Percentiles rank a stretch among this genome's conserved stretches.
phyloP scores from a whole-genome alignment of 1,140 invertebrate species.

The Planococcus citri region DNA sequence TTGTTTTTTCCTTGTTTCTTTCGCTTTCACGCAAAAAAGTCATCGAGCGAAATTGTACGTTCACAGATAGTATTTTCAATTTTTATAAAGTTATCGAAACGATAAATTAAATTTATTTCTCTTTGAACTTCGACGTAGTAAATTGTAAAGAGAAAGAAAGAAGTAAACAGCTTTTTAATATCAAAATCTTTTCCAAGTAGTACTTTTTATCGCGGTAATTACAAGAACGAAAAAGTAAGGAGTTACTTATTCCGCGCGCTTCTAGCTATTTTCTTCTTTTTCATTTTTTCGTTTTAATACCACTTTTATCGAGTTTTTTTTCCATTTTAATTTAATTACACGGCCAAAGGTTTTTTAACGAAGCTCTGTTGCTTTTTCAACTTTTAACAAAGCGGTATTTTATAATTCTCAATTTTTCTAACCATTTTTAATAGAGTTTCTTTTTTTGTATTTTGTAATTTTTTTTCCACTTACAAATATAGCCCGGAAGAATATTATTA shows the following conservation, averaged over 20 bases:
- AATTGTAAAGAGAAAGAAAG: not conserved
- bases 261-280: not conserved
- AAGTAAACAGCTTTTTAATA: not conserved
- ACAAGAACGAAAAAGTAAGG: not conserved
- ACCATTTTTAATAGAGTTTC: not conserved
- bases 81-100: not conserved
- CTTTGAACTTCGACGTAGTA: not conserved
- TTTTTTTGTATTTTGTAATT: not conserved
- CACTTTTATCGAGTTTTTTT: not conserved
- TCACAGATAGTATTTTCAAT: not conserved
- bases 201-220: not conserved
- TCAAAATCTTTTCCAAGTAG: not conserved
- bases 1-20: too few relatives aligned
- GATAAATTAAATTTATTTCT: slow-evolving; percentile 8
- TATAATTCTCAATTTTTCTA: slow-evolving; percentile 1
- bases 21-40: not conserved
- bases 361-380: slow-evolving; percentile 6
- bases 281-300: not conserved
- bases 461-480: not conserved
- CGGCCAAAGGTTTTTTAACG: slow-evolving; percentile 6
- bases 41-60: not conserved
- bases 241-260: slow-evolving; percentile 7
- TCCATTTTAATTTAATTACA: not conserved
- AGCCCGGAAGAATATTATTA: not conserved
- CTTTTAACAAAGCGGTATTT: slow-evolving; percentile 3